Percentiles rank a stretch among this genome's conserved stretches.
phyloP scores from a whole-genome alignment of 1,140 invertebrate species.

The Hestina assimilis region DNA sequence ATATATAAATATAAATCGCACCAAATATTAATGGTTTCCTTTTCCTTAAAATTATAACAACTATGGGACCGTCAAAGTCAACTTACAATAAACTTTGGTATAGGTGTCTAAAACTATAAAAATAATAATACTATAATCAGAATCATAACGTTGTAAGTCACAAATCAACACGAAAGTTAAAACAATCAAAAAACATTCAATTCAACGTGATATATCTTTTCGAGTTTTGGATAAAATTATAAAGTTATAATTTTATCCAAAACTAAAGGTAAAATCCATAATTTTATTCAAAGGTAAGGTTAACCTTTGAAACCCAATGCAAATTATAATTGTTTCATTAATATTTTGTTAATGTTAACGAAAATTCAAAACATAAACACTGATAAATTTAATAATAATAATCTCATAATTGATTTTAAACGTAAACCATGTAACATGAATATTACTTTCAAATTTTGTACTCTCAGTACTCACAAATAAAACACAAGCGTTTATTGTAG shows the following conservation, averaged over 20 bases:
- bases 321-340: background rate
- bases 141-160: background rate
- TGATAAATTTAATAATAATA: background rate
- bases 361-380: background rate
- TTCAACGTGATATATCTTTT: too few species aligned
- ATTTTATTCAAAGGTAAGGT: too few species aligned
- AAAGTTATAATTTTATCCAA: too few species aligned
- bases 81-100: slow-evolving; percentile 14
- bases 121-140: background rate
- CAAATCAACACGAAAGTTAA: background rate
- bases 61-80: background rate
- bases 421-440: slow-evolving; percentile 1
- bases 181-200: too few species aligned
- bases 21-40: background rate
- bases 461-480: slow-evolving; percentile 36
- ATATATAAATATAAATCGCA: background rate
- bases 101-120: slow-evolving; percentile 10
- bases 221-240: too few species aligned
- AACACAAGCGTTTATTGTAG: background rate
- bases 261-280: too few species aligned
- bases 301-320: background rate
- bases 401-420: slow-evolving; percentile 1
- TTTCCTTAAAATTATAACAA: slow-evolving; percentile 1
- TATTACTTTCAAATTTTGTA: slow-evolving; percentile 25
- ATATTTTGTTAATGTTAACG: background rate